Evolutionary conservation across 2,888 invertebrate species (phyloP).

Genomic region (Deroplatys truncata): DNA sequence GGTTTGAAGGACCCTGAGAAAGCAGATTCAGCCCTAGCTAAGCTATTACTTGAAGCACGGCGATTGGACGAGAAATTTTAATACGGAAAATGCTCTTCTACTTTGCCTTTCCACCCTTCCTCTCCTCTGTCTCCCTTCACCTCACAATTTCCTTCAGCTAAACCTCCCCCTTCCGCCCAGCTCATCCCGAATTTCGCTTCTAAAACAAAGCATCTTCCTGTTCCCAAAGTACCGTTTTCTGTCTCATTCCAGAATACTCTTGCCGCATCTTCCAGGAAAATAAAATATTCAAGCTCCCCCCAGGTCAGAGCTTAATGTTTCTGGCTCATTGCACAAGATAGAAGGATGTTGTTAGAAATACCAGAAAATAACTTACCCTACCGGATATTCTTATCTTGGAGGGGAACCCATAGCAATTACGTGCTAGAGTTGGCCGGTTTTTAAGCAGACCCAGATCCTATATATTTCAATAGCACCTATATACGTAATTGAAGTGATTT

Average conservation of each 20-base stretch:
- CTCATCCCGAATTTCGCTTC: not conserved
- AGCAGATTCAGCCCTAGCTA: not conserved
- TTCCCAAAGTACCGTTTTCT: not conserved
- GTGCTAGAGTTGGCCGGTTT: not conserved
- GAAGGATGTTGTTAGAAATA: not conserved
- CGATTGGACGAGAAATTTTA: conserved; percentile 24
- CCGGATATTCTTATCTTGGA: not conserved
- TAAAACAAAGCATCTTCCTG: conserved; percentile 5
- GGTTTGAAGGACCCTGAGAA: not conserved
- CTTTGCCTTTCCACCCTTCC: not conserved
- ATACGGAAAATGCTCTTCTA: conserved; percentile 19
- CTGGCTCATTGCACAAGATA: not conserved
- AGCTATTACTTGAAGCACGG: conserved; percentile 19
- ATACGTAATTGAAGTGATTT: too few relatives aligned
- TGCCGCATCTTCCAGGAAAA: not conserved
- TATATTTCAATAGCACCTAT: too few relatives aligned
- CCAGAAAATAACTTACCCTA: not conserved
- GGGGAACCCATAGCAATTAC: not conserved
- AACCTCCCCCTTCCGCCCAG: not conserved
- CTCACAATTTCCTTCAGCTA: conserved; percentile 1
- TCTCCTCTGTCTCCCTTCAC: not conserved
- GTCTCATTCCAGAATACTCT: not conserved
- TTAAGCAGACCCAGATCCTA: too few relatives aligned
- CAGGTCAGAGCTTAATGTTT: not conserved
- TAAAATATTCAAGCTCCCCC: not conserved